Conservation (phyloP, 2,113 vertebrate species). For the Rousettus leschenaultii region DNA sequence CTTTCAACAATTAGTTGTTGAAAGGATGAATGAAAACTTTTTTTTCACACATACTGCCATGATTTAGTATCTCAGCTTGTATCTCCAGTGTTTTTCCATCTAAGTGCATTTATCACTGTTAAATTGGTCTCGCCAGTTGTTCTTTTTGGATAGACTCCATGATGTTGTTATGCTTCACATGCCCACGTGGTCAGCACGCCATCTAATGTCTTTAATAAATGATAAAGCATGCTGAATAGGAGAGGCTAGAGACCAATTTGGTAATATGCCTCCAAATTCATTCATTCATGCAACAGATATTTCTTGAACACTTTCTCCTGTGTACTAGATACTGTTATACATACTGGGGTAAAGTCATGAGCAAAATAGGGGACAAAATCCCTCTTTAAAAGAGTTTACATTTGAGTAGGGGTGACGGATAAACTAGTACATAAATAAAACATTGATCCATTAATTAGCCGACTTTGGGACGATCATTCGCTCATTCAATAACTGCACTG, state of each 20-base stretch:
- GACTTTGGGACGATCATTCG: background rate
- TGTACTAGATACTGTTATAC: background rate
- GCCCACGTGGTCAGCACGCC: background rate
- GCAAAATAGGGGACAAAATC: background rate
- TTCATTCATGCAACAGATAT: background rate
- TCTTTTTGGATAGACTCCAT: background rate
- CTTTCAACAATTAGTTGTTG: background rate
- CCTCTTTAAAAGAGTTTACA: background rate
- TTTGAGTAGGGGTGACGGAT: background rate
- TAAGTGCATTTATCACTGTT: conserved; percentile 12
- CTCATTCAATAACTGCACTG: background rate
- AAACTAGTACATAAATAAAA: background rate
- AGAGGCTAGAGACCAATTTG: background rate
- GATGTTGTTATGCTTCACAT: background rate
- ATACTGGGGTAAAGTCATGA: background rate
- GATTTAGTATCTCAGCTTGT: background rate
- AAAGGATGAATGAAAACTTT: background rate
- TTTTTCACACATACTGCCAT: background rate
- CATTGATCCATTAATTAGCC: background rate
- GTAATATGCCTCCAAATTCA: background rate
- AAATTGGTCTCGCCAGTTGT: background rate
- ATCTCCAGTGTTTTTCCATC: background rate
- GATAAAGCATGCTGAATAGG: background rate
- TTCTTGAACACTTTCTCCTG: background rate
- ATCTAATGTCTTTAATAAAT: background rate